These are phyloP conservation scores for Crossocerus cetratus DNA, from an alignment of 2,888 invertebrate species.

Conservation along the genomic window DNA sequence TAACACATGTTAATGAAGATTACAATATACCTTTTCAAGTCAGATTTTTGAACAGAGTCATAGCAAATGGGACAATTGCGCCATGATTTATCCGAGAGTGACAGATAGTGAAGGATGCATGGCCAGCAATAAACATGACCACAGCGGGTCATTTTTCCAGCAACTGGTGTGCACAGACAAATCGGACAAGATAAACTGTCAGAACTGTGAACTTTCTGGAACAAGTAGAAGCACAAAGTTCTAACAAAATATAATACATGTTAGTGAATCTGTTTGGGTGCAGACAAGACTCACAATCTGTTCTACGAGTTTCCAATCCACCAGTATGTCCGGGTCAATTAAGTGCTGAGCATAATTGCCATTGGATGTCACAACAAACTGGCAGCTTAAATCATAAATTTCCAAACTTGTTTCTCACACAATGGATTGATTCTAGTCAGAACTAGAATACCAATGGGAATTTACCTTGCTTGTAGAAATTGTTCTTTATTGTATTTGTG, in stretches of 20 bases:
- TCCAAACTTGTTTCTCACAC: neutral
- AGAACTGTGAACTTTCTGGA: constrained; percentile 82
- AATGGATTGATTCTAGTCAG: neutral
- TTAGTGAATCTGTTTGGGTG: neutral
- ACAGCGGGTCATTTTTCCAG: constrained; percentile 95
- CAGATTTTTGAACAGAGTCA: constrained; percentile 86
- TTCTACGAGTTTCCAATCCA: constrained; percentile 95
- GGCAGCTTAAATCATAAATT: constrained; percentile 83
- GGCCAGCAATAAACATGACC: constrained; percentile 98
- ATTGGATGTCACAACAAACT: constrained; percentile 92
- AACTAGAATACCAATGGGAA: neutral
- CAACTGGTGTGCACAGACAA: constrained; percentile 90
- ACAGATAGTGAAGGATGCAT: constrained; percentile 94
- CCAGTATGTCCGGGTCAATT: constrained; percentile 91
- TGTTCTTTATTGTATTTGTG: constrained; percentile 95
- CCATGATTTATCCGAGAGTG: constrained; percentile 89
- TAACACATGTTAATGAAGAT: neutral
- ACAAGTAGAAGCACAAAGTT: constrained; percentile 22
- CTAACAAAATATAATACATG: neutral
- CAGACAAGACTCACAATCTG: constrained; percentile 86
- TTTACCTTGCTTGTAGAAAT: constrained; percentile 94
- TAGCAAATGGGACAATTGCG: constrained; percentile 96
- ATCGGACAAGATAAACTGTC: constrained; percentile 92
- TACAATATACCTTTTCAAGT: constrained; percentile 87
- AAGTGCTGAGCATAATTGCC: constrained; percentile 88